phyloP scores from a whole-genome alignment of 2,888 invertebrate genomes.

The Oscheius sp. region DNA sequence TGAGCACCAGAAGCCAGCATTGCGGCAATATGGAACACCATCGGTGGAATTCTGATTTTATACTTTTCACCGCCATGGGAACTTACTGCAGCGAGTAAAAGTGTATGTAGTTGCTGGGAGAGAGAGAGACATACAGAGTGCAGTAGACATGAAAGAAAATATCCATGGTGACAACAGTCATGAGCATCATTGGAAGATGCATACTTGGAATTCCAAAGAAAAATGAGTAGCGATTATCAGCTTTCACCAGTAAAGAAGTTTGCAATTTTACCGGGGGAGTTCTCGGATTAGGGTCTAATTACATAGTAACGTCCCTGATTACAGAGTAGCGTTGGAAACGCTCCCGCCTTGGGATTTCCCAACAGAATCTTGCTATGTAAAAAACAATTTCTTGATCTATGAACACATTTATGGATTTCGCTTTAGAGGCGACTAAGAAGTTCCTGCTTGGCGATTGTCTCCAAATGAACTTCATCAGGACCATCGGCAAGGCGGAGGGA shows the following conservation, averaged over 20 bases:
- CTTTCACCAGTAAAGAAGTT: neutral
- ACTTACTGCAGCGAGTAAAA: neutral
- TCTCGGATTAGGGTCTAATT: too few species aligned
- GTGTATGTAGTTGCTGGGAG: neutral
- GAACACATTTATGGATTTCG: neutral
- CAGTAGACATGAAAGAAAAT: neutral
- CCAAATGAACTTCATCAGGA: constrained; percentile 74
- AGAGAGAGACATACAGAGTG: neutral
- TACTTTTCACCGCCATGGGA: neutral
- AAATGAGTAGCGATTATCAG: neutral
- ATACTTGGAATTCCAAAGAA: neutral
- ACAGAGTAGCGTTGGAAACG: too few species aligned
- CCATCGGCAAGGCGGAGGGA: constrained; percentile 76
- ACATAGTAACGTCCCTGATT: too few species aligned
- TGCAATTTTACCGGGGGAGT: neutral
- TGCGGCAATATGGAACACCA: neutral
- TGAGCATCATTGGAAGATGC: neutral
- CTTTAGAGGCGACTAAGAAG: constrained; percentile 39
- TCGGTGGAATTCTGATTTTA: neutral
- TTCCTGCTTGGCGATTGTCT: constrained; percentile 61
- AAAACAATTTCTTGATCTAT: too few species aligned
- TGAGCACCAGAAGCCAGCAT: neutral
- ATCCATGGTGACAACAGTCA: neutral
- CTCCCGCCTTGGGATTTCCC: too few species aligned
- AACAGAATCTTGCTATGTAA: too few species aligned